Conservation (phyloP, 1,140 invertebrate genomes). For the Drosophila leontia region DNA sequence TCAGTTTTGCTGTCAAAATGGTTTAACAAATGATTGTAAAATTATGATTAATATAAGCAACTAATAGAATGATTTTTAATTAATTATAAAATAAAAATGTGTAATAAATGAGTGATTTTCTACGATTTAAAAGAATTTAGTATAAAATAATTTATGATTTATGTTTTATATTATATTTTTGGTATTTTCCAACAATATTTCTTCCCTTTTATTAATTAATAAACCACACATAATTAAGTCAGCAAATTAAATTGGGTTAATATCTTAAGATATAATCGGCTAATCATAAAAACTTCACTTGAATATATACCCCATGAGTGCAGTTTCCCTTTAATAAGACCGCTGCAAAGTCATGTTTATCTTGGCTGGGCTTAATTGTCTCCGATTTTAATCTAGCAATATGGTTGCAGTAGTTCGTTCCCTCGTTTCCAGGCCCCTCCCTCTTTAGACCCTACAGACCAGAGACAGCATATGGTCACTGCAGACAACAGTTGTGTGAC, state of each 20-base stretch:
- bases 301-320: conserved; percentile 8
- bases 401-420: conserved; percentile 48
- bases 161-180: neutral
- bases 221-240: neutral
- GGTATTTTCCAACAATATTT: neutral
- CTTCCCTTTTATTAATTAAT: conserved; percentile 10
- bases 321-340: conserved; percentile 15
- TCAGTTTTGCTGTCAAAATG: neutral
- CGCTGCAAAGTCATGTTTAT: conserved; percentile 47
- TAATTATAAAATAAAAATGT: neutral
- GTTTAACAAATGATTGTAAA: neutral
- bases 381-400: conserved; percentile 80
- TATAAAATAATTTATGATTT: neutral
- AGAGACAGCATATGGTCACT: conserved; percentile 59
- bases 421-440: neutral
- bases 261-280: neutral
- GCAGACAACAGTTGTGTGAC: conserved; percentile 60
- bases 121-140: neutral
- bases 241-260: conserved; percentile 6
- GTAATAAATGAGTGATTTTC: neutral
- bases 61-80: neutral
- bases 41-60: neutral
- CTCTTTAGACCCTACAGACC: neutral
- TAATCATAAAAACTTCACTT: conserved; percentile 17
- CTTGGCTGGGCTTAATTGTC: conserved; percentile 70